These are phyloP conservation scores for Hippocampus guttulatus DNA, from an alignment of 2,113 vertebrate genomes.

Conservation along the genomic window DNA sequence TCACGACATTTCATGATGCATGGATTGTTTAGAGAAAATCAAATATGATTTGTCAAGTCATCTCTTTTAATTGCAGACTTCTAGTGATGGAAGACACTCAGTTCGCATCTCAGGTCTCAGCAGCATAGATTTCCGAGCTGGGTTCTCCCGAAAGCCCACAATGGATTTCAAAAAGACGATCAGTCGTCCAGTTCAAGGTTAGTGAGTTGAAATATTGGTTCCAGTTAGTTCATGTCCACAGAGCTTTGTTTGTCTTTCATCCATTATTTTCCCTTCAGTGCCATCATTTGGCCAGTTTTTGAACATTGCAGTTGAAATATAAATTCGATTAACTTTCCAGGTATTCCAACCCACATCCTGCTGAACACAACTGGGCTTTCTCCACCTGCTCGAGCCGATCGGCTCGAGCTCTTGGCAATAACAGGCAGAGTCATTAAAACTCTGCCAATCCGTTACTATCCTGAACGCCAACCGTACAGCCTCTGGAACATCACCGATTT, in stretches of 20 bases:
- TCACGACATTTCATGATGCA: neutral
- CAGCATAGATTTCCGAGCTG: conserved; percentile 91
- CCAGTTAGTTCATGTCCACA: neutral
- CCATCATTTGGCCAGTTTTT: neutral
- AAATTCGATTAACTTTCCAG: conserved; percentile 58
- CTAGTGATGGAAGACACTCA: conserved; percentile 89
- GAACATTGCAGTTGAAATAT: neutral
- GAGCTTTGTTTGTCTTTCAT: neutral
- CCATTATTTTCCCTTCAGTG: neutral
- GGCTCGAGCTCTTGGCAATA: conserved; percentile 84
- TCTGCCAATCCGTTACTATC: conserved; percentile 85
- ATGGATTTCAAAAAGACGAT: conserved; percentile 87
- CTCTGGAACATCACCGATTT: conserved; percentile 97
- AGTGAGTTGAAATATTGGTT: conserved; percentile 50
- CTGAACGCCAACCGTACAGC: conserved; percentile 80
- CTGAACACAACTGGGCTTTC: conserved; percentile 89
- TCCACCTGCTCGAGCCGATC: conserved; percentile 82
- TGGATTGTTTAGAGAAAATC: neutral
- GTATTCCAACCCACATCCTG: conserved; percentile 89
- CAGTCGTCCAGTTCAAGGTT: conserved; percentile 92
- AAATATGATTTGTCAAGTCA: neutral
- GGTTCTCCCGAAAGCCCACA: conserved; percentile 87
- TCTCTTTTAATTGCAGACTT: conserved; percentile 70
- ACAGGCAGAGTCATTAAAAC: conserved; percentile 82
- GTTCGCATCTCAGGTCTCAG: conserved; percentile 94